Percentiles rank a stretch among this genome's conserved stretches.
phyloP scores from a whole-genome alignment of 2,113 vertebrate species.

The Ondatra zibethicus region DNA sequence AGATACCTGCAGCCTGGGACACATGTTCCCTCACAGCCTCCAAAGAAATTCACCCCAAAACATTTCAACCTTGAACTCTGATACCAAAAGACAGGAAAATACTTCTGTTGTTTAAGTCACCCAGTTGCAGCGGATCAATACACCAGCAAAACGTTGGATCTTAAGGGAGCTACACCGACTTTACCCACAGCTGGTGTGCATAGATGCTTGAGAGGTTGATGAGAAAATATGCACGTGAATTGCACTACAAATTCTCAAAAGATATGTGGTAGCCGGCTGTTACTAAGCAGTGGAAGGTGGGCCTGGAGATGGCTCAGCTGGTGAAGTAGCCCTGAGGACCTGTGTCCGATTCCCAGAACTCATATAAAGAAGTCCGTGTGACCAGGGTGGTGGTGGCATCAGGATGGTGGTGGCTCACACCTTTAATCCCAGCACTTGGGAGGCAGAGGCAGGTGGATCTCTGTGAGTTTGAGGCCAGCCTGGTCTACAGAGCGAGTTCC shows the following conservation, averaged over 20 bases:
- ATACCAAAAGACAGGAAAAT: background rate
- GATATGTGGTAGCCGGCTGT: background rate
- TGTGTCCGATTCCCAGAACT: background rate
- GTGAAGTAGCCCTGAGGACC: no score
- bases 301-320: no score
- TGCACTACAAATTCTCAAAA: background rate
- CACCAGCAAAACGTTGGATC: background rate
- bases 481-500: no score
- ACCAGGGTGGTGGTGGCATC: background rate
- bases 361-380: background rate
- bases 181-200: background rate
- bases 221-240: background rate
- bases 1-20: background rate
- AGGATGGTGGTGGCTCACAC: no score
- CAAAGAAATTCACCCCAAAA: background rate
- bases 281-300: background rate
- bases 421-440: no score
- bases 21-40: background rate
- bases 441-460: no score
- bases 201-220: background rate
- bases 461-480: no score
- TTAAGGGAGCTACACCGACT: background rate
- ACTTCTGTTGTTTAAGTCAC: background rate
- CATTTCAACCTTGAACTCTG: background rate
- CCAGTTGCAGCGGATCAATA: background rate